These are phyloP conservation scores for Athrips mouffetella DNA, from an alignment of 2,888 invertebrate genomes.

Conservation along the genomic window DNA sequence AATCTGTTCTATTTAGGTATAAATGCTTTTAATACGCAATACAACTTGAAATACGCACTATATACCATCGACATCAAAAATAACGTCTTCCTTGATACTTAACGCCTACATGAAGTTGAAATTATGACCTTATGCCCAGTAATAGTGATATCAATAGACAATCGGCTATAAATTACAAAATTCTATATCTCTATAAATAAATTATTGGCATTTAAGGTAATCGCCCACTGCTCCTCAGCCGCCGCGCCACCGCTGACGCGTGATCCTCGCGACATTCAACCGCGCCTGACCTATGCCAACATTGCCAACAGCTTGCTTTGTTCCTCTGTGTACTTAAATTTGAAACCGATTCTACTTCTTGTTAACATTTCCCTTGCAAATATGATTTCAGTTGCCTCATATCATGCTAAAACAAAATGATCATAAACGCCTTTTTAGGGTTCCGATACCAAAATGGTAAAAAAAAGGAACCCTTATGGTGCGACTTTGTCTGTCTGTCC, in stretches of 20 bases:
- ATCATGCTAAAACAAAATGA: not conserved
- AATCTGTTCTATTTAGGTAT: no score
- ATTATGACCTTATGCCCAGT: not conserved
- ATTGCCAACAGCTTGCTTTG: constrained; percentile 11
- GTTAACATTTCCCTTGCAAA: not conserved
- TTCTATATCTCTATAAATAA: not conserved
- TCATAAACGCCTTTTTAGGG: no score
- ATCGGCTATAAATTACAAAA: constrained; percentile 4
- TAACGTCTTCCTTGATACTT: not conserved
- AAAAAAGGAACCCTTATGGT: no score
- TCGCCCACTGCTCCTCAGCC: not conserved
- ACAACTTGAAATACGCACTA: no score
- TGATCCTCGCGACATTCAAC: constrained; percentile 44
- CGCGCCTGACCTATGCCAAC: constrained; percentile 33
- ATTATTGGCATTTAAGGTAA: constrained; percentile 6
- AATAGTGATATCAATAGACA: constrained; percentile 5
- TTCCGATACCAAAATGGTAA: no score
- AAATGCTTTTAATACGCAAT: no score
- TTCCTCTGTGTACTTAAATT: constrained; percentile 11
- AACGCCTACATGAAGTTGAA: not conserved
- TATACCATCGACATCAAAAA: no score
- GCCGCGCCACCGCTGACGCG: constrained; percentile 25
- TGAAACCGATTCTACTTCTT: not conserved
- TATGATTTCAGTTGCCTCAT: no score
- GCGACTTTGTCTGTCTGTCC: no score